Conservation (phyloP, 2,797 vertebrate species). For the Austrolebias charrua region DNA sequence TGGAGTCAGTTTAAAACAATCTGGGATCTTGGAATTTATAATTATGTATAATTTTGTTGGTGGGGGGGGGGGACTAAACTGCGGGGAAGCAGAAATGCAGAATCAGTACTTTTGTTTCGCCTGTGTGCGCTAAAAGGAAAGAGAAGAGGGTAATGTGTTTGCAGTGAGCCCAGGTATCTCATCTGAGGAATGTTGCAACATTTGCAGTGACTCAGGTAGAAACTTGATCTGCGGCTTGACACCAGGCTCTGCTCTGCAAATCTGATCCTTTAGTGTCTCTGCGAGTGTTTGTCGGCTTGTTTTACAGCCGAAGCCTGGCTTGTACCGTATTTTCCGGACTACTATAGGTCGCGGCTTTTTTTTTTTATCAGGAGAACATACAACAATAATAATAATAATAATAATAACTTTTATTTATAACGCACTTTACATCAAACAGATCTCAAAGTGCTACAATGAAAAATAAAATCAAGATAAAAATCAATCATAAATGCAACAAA, state of each 20-base stretch:
- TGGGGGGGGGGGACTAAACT: constrained; percentile 18
- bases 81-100: constrained; percentile 6
- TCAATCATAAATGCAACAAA: too few species aligned
- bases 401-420: too few species aligned
- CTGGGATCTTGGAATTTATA: constrained; percentile 46
- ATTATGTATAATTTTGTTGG: constrained; percentile 50
- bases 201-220: constrained; percentile 54
- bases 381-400: too few species aligned
- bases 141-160: background rate
- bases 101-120: background rate
- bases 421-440: too few species aligned
- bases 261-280: constrained; percentile 35
- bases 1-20: constrained; percentile 59
- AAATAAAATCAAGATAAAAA: too few species aligned
- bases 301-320: constrained; percentile 37
- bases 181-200: constrained; percentile 43
- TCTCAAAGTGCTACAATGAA: too few species aligned
- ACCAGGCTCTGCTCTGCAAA: constrained; percentile 36
- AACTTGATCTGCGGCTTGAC: constrained; percentile 60
- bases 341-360: too few species aligned
- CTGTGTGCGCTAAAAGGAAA: background rate
- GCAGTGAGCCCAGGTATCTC: constrained; percentile 53
- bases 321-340: too few species aligned
- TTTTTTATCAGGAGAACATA: too few species aligned
- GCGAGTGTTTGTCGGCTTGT: constrained; percentile 25